Evolutionary conservation across 2,113 vertebrate genomes (phyloP).

Genomic region (Heterocephalus glaber): DNA sequence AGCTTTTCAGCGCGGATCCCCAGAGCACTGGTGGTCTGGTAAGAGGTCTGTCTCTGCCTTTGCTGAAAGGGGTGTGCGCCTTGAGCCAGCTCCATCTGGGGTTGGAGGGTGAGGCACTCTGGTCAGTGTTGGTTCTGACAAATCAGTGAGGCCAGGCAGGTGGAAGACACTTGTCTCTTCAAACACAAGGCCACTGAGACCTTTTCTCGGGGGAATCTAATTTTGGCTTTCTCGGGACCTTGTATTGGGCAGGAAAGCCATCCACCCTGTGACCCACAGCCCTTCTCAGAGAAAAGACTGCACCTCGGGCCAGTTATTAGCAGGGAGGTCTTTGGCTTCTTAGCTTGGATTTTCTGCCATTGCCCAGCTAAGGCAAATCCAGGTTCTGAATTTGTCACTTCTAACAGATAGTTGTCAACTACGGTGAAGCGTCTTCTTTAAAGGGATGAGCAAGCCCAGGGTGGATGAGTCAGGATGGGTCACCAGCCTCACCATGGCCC

Average conservation of each 20-base stretch:
- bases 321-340: not conserved
- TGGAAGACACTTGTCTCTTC: not conserved
- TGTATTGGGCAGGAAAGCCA: not conserved
- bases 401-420: not conserved
- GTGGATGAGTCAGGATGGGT: conserved; percentile 23
- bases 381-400: not conserved
- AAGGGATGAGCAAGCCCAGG: not conserved
- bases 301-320: not conserved
- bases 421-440: not conserved
- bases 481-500: not conserved
- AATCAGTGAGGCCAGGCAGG: not conserved
- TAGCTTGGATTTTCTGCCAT: not conserved
- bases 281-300: not conserved
- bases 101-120: not conserved
- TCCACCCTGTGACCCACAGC: not conserved
- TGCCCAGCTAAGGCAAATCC: not conserved
- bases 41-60: not conserved
- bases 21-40: not conserved
- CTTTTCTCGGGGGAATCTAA: not conserved
- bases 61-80: not conserved
- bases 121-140: not conserved
- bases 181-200: not conserved
- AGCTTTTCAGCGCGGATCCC: not conserved
- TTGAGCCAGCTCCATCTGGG: not conserved
- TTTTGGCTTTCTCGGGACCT: not conserved